Conservation (phyloP, 2,113 vertebrate genomes). For the Phaetusa simplex region DNA sequence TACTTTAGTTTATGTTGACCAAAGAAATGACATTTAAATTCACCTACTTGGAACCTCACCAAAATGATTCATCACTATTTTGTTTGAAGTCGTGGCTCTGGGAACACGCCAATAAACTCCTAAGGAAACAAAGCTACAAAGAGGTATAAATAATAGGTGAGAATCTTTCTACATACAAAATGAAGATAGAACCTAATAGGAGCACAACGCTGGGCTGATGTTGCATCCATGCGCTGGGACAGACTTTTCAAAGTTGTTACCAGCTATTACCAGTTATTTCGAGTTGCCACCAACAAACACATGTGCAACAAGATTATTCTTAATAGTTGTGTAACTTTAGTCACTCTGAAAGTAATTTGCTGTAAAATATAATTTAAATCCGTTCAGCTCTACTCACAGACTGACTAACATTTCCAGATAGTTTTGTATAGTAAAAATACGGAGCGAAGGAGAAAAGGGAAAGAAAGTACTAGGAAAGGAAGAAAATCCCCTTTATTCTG, state of each 20-base stretch:
- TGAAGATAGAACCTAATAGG: neutral
- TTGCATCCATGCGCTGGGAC: neutral
- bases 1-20: conserved; percentile 26
- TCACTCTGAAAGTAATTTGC: neutral
- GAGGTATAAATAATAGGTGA: neutral
- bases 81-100: neutral
- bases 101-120: neutral
- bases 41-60: conserved; percentile 29
- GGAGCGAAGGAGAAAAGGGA: neutral
- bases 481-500: neutral
- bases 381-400: neutral
- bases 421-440: neutral
- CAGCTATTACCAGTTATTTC: no score
- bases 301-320: neutral
- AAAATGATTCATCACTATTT: conserved; percentile 10
- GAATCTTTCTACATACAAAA: neutral
- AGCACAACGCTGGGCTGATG: neutral
- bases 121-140: neutral
- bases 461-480: neutral
- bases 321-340: neutral
- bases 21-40: conserved; percentile 1
- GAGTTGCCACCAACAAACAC: neutral
- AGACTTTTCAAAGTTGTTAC: neutral
- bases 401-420: neutral
- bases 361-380: neutral